Evolutionary conservation across 1,140 invertebrate genomes (phyloP).

Genomic region (Drosophila sechellia): DNA sequence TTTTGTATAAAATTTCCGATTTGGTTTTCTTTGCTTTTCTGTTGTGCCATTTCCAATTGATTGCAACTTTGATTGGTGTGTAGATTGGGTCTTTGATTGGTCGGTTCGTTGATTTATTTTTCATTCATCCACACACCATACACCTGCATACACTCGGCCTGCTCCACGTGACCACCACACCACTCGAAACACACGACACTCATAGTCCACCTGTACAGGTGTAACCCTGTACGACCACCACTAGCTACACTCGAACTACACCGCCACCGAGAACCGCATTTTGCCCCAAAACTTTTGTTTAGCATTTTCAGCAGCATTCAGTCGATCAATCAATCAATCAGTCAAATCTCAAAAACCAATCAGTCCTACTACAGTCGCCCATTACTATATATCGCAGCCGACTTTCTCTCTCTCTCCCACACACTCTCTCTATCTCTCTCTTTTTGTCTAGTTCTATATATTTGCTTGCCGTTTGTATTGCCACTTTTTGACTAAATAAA

Average conservation of each 20-base stretch:
- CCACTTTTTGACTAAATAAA: conserved; percentile 65
- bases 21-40: conserved; percentile 22
- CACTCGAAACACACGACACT: conserved; percentile 4
- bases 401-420: conserved; percentile 25
- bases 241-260: conserved; percentile 31
- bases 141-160: conserved; percentile 15
- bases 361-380: conserved; percentile 77
- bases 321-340: conserved; percentile 48
- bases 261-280: conserved; percentile 28
- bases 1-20: conserved; percentile 23
- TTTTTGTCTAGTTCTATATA: conserved; percentile 47
- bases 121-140: conserved; percentile 21
- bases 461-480: conserved; percentile 68
- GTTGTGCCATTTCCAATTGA: conserved; percentile 56
- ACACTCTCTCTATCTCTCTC: conserved; percentile 17
- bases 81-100: conserved; percentile 53
- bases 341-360: conserved; percentile 59
- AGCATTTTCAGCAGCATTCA: conserved; percentile 73
- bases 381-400: conserved; percentile 74
- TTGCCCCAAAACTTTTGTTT: conserved; percentile 49
- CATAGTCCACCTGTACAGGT: conserved; percentile 5
- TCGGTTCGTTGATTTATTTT: conserved; percentile 38
- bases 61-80: conserved; percentile 64
- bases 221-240: conserved; percentile 16
- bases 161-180: conserved; percentile 8